A percentile compares a stretch with the other conserved stretches of the same genome.
phyloP scores from a whole-genome alignment of 2,888 invertebrate genomes.

The Adineta ricciae region DNA sequence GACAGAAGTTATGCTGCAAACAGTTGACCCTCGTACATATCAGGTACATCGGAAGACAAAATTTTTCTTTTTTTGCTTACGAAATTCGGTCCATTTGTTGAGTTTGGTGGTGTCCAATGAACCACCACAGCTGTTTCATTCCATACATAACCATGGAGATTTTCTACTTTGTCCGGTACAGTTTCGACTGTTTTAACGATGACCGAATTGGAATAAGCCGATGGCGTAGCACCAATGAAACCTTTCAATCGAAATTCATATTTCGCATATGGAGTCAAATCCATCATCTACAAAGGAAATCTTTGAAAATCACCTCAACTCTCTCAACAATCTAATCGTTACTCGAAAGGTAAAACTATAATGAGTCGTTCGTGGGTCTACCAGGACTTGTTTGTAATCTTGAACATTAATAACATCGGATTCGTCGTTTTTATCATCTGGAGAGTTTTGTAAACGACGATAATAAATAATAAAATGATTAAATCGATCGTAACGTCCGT shows the following conservation, averaged over 20 bases:
- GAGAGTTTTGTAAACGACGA: background rate
- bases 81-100: slow-evolving; percentile 5
- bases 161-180: background rate
- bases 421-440: background rate
- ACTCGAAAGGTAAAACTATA: slow-evolving; percentile 18
- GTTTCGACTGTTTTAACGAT: background rate
- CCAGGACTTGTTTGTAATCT: background rate
- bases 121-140: background rate
- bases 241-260: background rate
- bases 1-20: no score
- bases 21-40: no score
- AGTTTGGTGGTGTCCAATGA: background rate
- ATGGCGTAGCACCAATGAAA: background rate
- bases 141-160: background rate
- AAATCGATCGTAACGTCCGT: background rate
- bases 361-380: background rate
- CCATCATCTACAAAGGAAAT: background rate
- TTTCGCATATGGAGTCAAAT: slow-evolving; percentile 3
- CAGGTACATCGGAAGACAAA: no score
- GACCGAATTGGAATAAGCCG: background rate
- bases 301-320: no score
- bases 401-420: background rate
- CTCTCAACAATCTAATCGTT: no score
- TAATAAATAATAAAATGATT: slow-evolving; percentile 22
- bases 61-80: no score